Base-by-base conservation (phyloP, 1,140 invertebrate genomes). In the Eupristina koningsbergeri region DNA sequence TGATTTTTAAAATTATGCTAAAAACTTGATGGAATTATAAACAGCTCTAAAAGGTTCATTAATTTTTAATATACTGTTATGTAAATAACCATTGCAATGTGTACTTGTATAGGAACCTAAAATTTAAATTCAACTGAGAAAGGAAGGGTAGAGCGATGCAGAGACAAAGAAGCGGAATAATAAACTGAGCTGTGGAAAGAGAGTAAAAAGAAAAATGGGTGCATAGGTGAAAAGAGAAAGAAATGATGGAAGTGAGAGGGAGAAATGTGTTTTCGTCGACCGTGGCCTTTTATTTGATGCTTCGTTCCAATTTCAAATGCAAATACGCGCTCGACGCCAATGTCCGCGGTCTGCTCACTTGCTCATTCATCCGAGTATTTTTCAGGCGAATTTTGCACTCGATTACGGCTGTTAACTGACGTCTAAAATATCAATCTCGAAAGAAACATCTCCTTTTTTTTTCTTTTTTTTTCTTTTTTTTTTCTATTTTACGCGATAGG, bases 251-350 rank as follows among this genome's bases (percentile, higher is more conserved):
- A 76, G 71, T 84, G 81, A 74, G 86, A 87, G 86, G 86, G 81
- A 86, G 84, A 83, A 88, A 86, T 86, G 85, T 84, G 86, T 87
- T 89, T 85, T 85, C 85, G 85, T 76, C 86, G 86, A 29, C 45
- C 75, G 64, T 83, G 80, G 71, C 85, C 87, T 88, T 89, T 89
- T 88, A 88, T 87, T 83, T 85, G 84, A 88, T 81, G 86, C 83
- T 87, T 90, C 88, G 87, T 89, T 88, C 87, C 88, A 90, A 90
- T 90, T 90, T 90, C 88, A 89, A 90, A 90, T 91, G 90, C 89
- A 90, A 91, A 90, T 90, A 88, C 86, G 86, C 76, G 83, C 71
- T 63, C 61, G n/a, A n/a, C 74, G 50, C 22, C 36, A 41, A 71
- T 41, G 67, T 50, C 64, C 36, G 15, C 39, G 73, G 29, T 13